A percentile compares a stretch with the other conserved stretches of the same genome.
Evolutionary conservation across 2,113 vertebrate species (phyloP).

Genomic region (Eublepharis macularius): DNA sequence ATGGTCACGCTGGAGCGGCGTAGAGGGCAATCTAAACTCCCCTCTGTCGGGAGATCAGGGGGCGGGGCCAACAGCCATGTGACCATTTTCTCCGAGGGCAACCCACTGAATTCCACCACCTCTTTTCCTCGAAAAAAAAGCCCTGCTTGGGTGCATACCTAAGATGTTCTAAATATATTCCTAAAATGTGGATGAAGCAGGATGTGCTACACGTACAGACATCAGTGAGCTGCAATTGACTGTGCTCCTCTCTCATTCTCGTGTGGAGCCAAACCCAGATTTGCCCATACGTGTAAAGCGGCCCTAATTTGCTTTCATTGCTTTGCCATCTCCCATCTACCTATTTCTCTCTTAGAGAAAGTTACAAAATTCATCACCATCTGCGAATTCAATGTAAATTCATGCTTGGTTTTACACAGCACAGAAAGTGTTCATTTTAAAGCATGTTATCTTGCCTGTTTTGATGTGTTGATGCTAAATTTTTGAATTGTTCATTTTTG

Average conservation of each 20-base stretch:
- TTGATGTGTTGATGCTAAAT: constrained; percentile 43
- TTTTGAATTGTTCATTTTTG: constrained; percentile 49
- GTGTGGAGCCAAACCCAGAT: not conserved
- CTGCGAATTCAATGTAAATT: not conserved
- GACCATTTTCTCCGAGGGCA: too few species aligned
- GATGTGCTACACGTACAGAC: not conserved
- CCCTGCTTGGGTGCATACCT: not conserved
- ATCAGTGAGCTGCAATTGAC: not conserved
- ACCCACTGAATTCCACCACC: too few species aligned
- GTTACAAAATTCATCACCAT: constrained; percentile 3
- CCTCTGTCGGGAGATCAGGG: too few species aligned
- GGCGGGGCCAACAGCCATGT: too few species aligned
- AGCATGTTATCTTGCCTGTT: constrained; percentile 58
- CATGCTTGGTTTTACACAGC: not conserved
- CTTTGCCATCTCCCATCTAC: not conserved
- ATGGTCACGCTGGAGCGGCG: too few species aligned
- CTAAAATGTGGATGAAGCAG: not conserved
- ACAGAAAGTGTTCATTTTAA: constrained; percentile 52
- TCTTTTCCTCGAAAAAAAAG: too few species aligned
- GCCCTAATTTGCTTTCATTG: not conserved
- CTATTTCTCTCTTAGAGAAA: not conserved
- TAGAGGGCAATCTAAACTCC: too few species aligned
- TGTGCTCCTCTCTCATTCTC: not conserved
- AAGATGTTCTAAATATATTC: not conserved
- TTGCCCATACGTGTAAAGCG: not conserved